Base-by-base conservation (phyloP, 2,888 invertebrate species). In the Oxyteleia sp. region DNA sequence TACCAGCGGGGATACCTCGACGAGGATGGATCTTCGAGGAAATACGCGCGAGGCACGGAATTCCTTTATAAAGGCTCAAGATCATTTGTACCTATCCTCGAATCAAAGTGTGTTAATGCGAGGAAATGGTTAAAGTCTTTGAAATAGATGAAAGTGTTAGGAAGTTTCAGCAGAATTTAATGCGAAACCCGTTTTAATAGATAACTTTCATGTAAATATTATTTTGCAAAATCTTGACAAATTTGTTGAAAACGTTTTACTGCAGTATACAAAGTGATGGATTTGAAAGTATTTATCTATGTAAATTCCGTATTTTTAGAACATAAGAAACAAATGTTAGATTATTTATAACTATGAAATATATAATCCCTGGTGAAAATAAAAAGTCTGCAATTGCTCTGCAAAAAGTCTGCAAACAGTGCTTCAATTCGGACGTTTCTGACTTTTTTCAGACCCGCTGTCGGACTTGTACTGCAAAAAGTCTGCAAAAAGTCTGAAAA, bases 11-110 rank as follows among this genome's bases (percentile, higher is more conserved):
- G 55, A 68, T 69, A 81, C 35, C 49, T 55, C 75, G 76, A 71
- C 75, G 66, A 66, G 72, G 69, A 78, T 76, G 80, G 64, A 81
- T 80, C 80, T 76, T 78, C 49, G 16, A 72, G 76, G 76, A 81
- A 84, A 82, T 64, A 43, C 74, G 35, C 38, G 41, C 59, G 38
- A 71, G 61, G 63, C 29, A 57, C 43, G 66, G 71, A 72, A 79
- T 79, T 79, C 35, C 79, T 72, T 69, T 57, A 66, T 64, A 51
- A 26, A 18, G 41, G 7, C 71, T 47, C 8, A 26, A 23, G 11
- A 79, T 71, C 69, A 71, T 79, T 79, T 79, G 71, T 79, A 71
- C 64, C 57, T 79, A 69, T 79, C 79, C 71, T 16, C 20, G 38
- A 20, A 23, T 61, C 35, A 20, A 61, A 68, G 59, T 61, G 66